These are phyloP conservation scores for Callosobruchus maculatus DNA, from an alignment of 2,888 invertebrate species.

Conservation along the genomic window DNA sequence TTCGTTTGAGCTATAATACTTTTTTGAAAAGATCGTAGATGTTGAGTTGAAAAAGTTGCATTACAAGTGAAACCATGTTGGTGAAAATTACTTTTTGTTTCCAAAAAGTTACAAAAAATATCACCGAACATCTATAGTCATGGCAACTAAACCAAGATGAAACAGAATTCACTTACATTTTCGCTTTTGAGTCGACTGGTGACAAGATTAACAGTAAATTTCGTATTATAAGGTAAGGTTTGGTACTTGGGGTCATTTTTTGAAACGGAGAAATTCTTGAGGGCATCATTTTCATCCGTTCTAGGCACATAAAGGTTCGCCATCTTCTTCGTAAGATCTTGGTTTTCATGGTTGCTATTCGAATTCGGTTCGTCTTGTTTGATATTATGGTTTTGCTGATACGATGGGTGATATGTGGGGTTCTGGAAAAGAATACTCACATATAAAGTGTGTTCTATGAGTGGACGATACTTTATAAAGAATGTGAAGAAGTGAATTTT, in stretches of 20 bases:
- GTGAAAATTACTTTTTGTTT: too few species aligned
- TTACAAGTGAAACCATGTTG: too few species aligned
- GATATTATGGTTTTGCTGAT: constrained; percentile 43
- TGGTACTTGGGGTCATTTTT: constrained; percentile 90
- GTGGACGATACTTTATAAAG: too few species aligned
- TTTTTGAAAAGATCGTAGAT: too few species aligned
- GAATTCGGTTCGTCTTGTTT: constrained; percentile 38
- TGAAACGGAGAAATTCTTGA: constrained; percentile 70
- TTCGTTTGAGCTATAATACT: too few species aligned
- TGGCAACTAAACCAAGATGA: too few species aligned
- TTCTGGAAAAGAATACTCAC: constrained; percentile 26
- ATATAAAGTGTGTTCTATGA: too few species aligned
- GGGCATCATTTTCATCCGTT: constrained; percentile 47
- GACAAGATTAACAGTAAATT: constrained; percentile 65
- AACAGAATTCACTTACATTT: neutral
- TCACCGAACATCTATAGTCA: too few species aligned
- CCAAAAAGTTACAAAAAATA: neutral
- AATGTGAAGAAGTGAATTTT: too few species aligned
- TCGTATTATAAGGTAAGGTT: constrained; percentile 85
- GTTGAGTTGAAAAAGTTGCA: too few species aligned
- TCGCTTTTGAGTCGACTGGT: constrained; percentile 34
- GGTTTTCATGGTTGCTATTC: constrained; percentile 29
- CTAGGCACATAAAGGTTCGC: constrained; percentile 26
- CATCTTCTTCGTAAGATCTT: constrained; percentile 37
- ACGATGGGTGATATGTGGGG: constrained; percentile 46